phyloP scores from a whole-genome alignment of 2,888 invertebrate species.

The Ypsolopha scabrella region DNA sequence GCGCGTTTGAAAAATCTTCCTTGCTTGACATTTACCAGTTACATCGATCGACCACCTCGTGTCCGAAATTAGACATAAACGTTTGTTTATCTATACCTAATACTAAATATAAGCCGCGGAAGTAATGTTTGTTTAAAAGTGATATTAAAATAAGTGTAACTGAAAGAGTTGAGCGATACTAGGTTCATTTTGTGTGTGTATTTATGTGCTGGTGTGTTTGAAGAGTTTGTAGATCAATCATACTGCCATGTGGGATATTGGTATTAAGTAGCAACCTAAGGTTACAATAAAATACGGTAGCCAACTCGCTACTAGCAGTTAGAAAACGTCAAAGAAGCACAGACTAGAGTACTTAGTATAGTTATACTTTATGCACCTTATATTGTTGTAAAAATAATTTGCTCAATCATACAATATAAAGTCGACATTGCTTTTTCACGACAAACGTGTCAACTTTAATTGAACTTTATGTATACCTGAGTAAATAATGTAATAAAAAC shows the following conservation, averaged over 20 bases:
- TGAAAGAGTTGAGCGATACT: slow-evolving; percentile 27
- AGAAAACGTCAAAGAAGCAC: slow-evolving; percentile 15
- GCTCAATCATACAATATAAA: slow-evolving; percentile 33
- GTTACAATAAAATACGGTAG: background rate
- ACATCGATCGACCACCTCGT: slow-evolving; percentile 17
- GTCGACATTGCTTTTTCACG: background rate
- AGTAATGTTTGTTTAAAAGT: slow-evolving; percentile 49
- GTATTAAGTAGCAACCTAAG: slow-evolving; percentile 9
- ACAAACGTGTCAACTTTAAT: no score
- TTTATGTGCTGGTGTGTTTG: slow-evolving; percentile 20
- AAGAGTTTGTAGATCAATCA: slow-evolving; percentile 20
- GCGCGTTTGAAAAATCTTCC: background rate
- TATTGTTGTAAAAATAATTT: slow-evolving; percentile 27
- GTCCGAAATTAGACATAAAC: slow-evolving; percentile 23
- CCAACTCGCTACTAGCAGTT: background rate
- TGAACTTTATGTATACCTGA: background rate
- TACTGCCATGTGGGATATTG: slow-evolving; percentile 32
- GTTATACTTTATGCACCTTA: slow-evolving; percentile 17
- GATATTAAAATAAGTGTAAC: slow-evolving; percentile 56
- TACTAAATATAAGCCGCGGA: slow-evolving; percentile 17
- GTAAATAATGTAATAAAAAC: background rate
- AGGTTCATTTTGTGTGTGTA: slow-evolving; percentile 55
- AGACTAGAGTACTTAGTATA: slow-evolving; percentile 6
- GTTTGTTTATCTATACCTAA: slow-evolving; percentile 10
- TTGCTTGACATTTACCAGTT: slow-evolving; percentile 6